Percentiles rank a stretch among this genome's conserved stretches.
Conservation (phyloP, 2,113 vertebrate species). For the Danio rerio region GRCz12tu NC_133192.1:26981001-26981500, state of each 20-base stretch:
- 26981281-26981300: not conserved
- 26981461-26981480: slow-evolving; percentile 27
- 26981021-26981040: no score
- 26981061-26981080: no score
- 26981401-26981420: not conserved
- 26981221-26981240: not conserved
- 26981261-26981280: not conserved
- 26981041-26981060: no score
- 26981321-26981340: not conserved
- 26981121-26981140: no score
- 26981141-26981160: no score
- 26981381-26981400: not conserved
- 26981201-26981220: not conserved
- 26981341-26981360: not conserved
- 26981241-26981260: not conserved
- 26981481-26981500: slow-evolving; percentile 22
- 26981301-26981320: not conserved
- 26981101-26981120: no score
- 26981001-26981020: no score
- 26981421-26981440: not conserved
- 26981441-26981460: slow-evolving; percentile 34
- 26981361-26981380: not conserved
- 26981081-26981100: no score
- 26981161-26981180: not conserved
- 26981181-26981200: not conserved